phyloP scores from a whole-genome alignment of 2,797 vertebrate species.

The Chloroceryle amazona region DNA sequence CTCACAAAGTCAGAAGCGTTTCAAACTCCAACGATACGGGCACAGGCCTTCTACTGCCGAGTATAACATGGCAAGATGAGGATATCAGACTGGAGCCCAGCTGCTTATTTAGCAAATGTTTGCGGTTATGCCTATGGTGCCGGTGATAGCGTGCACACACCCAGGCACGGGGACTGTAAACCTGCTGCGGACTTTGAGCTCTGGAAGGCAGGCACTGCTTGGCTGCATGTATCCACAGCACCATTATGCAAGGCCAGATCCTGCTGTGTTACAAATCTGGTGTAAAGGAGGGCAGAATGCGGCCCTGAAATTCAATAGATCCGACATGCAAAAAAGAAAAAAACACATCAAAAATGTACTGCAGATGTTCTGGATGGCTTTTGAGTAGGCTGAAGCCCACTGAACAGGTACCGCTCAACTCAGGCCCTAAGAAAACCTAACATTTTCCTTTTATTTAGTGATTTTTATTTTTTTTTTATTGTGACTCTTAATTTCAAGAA shows the following conservation, averaged over 20 bases:
- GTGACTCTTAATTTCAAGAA: neutral
- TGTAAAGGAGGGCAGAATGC: neutral
- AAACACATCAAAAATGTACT: neutral
- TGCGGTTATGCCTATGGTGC: constrained; percentile 38
- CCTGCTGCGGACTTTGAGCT: constrained; percentile 64
- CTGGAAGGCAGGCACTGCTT: neutral
- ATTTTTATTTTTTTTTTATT: neutral
- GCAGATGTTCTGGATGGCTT: neutral
- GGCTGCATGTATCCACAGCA: neutral
- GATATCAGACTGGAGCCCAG: neutral
- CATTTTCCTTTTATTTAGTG: neutral
- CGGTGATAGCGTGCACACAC: constrained; percentile 30
- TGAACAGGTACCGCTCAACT: neutral
- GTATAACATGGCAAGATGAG: neutral
- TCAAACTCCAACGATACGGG: neutral
- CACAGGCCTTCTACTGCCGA: neutral
- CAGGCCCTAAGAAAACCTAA: neutral
- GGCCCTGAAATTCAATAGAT: neutral
- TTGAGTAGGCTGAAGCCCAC: neutral
- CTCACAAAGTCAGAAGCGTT: neutral
- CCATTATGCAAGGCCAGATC: neutral
- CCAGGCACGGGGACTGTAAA: constrained; percentile 28
- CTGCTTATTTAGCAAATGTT: constrained; percentile 52
- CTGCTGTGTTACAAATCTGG: neutral
- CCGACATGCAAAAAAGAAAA: neutral